A percentile compares a stretch with the other conserved stretches of the same genome.
These are phyloP conservation scores for Psylliodes chrysocephalus DNA, from an alignment of 2,888 invertebrate species.

Conservation along the genomic window DNA sequence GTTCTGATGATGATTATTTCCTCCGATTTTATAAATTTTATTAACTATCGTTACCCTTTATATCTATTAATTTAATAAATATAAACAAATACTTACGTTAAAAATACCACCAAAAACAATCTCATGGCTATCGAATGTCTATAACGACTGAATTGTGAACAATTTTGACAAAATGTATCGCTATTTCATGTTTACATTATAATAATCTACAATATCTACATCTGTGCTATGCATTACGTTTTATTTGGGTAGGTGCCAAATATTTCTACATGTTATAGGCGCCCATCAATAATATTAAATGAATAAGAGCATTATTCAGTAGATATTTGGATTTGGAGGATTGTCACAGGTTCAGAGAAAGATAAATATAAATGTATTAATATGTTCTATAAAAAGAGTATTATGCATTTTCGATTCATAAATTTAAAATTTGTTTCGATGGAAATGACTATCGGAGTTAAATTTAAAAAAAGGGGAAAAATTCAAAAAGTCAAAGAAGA, in stretches of 20 bases:
- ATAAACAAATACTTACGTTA: conserved; percentile 19
- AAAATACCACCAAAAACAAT: conserved; percentile 9
- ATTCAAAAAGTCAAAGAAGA: no score
- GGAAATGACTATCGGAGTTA: not conserved
- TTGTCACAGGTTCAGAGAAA: not conserved
- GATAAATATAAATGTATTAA: not conserved
- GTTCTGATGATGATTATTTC: no score
- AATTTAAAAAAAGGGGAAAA: no score
- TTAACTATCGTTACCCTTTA: no score
- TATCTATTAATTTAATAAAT: no score
- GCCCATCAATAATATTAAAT: conserved; percentile 6
- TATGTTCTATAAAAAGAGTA: conserved; percentile 1
- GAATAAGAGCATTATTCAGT: conserved; percentile 13
- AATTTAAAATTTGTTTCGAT: not conserved
- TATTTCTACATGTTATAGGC: not conserved
- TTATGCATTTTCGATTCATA: not conserved
- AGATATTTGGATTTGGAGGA: not conserved
- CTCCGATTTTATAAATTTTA: no score
- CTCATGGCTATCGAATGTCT: conserved; percentile 12
- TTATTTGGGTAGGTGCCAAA: conserved; percentile 38
- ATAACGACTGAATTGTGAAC: conserved; percentile 13
- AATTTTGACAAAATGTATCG: conserved; percentile 17
- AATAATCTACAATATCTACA: conserved; percentile 7
- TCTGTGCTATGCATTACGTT: conserved; percentile 23
- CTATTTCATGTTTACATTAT: conserved; percentile 17